Base-by-base conservation (phyloP, 2,888 invertebrate genomes). In the Cataglyphis altisquamis region DNA sequence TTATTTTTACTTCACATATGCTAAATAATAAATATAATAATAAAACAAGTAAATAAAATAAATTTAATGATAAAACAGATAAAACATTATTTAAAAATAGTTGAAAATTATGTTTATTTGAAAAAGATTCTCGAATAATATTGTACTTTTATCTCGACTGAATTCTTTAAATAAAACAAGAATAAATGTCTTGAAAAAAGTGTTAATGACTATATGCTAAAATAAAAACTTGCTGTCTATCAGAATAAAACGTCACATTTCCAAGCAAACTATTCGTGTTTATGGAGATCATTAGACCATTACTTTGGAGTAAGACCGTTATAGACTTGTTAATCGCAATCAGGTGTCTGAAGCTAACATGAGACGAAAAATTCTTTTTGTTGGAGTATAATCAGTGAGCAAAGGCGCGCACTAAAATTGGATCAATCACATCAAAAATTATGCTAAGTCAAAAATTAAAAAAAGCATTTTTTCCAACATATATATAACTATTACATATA, bases 211-310 rank as follows among this genome's bases (percentile, higher is more conserved):
- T 62, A 72, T 32, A 36, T 80, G 72, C 60, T 80, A 72, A 78
- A 78, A 62, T 60, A 80, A 80, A 32, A 2, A 66, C 36, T 52
- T 29, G 63, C 9, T 8, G 32, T 67, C 9, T 29, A 48, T n/a
- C 39, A 15, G 12, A 60, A 32, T 62, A 21, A 72, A 45, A 72
- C 60, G 36, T 80, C 72, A 60, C 36, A 48, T 80, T 41, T 83
- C 74, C 63, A 25, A 84, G 62, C 75, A 78, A 67, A 57, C 60
- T 74, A n/a, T 57, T 52, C 48, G 12, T 87, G 66, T 90, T 90
- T 90, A 62, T 85, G 36, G 75, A 90, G 62, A 70, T 81, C 85
- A 85, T 90, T 90, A 90, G 90, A 89, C 67, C 83, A 72, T 39
- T 39, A 72, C 25, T 78, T 78, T 72, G 25, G 48, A 29, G 18